These are phyloP conservation scores for Lutraria rhynchaena DNA, from an alignment of 1,140 invertebrate genomes.

Conservation along the genomic window DNA sequence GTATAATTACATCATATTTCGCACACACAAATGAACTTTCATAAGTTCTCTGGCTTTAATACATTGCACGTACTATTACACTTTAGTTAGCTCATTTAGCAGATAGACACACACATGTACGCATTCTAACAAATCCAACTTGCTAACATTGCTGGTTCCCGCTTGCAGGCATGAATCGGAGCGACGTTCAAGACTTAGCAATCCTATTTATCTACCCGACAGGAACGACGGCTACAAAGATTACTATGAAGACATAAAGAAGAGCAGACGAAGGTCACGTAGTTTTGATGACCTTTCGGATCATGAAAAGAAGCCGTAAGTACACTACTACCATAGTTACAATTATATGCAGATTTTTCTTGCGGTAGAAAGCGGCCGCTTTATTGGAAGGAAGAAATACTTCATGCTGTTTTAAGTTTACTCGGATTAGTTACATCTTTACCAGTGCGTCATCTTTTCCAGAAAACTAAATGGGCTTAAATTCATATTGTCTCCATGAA, in stretches of 20 bases:
- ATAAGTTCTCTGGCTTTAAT: not conserved
- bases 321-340: too few species aligned
- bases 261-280: not conserved
- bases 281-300: slow-evolving; percentile 9
- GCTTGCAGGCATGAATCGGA: slow-evolving; percentile 1
- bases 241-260: not conserved
- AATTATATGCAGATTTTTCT: too few species aligned
- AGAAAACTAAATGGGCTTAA: too few species aligned
- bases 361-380: too few species aligned
- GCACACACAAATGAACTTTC: not conserved
- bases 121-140: not conserved
- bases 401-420: too few species aligned
- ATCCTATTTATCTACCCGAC: slow-evolving; percentile 18
- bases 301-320: slow-evolving; percentile 29
- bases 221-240: not conserved
- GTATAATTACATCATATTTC: too few species aligned
- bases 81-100: not conserved
- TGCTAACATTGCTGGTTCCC: not conserved
- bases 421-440: too few species aligned
- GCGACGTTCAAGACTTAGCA: not conserved
- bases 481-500: too few species aligned
- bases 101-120: not conserved
- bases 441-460: too few species aligned
- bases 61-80: not conserved
- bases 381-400: too few species aligned